A percentile compares a stretch with the other conserved stretches of the same genome.
Evolutionary conservation across 2,113 vertebrate species (phyloP).

Genomic region (Lepidothrix coronata): DNA sequence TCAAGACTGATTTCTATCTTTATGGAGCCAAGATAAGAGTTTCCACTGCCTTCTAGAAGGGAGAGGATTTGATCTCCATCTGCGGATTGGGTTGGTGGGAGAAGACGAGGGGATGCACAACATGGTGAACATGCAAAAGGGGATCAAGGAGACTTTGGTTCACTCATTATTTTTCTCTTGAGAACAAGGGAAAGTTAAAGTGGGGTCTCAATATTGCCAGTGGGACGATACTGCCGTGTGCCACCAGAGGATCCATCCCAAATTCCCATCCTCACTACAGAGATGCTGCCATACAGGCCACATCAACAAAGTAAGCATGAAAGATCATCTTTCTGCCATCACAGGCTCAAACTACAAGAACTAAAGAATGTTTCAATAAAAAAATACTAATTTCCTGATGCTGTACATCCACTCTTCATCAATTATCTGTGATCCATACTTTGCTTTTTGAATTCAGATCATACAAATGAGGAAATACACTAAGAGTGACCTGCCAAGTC

Average conservation of each 20-base stretch:
- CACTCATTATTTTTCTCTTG: neutral
- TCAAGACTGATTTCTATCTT: neutral
- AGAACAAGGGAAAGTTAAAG: neutral
- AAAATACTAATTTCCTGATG: conserved; percentile 6
- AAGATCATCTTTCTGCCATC: neutral
- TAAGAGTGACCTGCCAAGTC: conserved; percentile 59
- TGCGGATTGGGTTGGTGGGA: rapidly evolving
- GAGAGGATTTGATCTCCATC: neutral
- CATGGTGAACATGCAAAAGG: rapidly evolving
- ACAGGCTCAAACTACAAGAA: neutral
- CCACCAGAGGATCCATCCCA: neutral
- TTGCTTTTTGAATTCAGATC: conserved; percentile 50
- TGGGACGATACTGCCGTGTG: rapidly evolving
- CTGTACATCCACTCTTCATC: conserved; percentile 34
- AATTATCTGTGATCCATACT: conserved; percentile 57
- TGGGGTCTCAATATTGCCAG: neutral
- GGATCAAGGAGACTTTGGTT: neutral
- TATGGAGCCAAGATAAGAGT: neutral
- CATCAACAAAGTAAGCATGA: neutral
- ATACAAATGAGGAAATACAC: conserved; percentile 52
- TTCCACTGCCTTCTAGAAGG: neutral
- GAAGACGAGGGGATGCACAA: neutral
- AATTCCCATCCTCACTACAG: neutral
- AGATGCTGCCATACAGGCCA: neutral
- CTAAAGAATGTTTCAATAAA: neutral